phyloP scores from a whole-genome alignment of 2,888 invertebrate genomes.

The Agrochola lota region DNA sequence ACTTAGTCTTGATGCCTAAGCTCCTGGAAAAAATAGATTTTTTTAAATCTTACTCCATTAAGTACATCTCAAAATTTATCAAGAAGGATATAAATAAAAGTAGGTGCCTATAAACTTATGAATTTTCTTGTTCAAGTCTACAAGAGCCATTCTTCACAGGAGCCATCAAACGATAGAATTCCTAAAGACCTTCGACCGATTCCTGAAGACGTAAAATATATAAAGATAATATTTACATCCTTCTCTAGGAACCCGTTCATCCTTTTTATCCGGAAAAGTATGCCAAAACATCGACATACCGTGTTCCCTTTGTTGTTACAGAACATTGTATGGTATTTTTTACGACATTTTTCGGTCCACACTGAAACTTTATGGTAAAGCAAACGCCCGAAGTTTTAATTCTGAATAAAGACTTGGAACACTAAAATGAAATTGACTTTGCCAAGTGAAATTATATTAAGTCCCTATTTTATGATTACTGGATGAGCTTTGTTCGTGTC shows the following conservation, averaged over 20 bases:
- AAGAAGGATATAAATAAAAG: background rate
- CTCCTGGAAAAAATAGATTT: too few relatives aligned
- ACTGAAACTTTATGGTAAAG: conserved; percentile 58
- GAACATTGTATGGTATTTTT: conserved; percentile 66
- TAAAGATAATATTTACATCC: conserved; percentile 48
- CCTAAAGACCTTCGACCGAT: too few relatives aligned
- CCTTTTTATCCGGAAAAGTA: conserved; percentile 53
- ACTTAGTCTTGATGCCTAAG: too few relatives aligned
- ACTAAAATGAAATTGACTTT: conserved; percentile 68
- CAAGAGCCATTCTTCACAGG: conserved; percentile 9
- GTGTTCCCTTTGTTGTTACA: conserved; percentile 51
- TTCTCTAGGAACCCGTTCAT: conserved; percentile 42
- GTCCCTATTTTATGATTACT: conserved; percentile 64
- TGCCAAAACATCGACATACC: conserved; percentile 48
- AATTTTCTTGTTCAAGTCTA: background rate
- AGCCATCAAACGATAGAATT: conserved; percentile 49
- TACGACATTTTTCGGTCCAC: conserved; percentile 62
- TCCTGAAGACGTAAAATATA: conserved; percentile 41
- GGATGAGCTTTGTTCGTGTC: conserved; percentile 58
- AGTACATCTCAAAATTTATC: background rate
- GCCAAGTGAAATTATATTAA: conserved; percentile 64
- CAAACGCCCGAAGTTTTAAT: conserved; percentile 67
- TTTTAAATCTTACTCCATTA: background rate
- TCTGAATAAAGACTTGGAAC: conserved; percentile 63
- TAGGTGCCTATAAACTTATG: background rate